Conservation (phyloP, 2,888 invertebrate genomes). For the Microctonus brassicae region DNA sequence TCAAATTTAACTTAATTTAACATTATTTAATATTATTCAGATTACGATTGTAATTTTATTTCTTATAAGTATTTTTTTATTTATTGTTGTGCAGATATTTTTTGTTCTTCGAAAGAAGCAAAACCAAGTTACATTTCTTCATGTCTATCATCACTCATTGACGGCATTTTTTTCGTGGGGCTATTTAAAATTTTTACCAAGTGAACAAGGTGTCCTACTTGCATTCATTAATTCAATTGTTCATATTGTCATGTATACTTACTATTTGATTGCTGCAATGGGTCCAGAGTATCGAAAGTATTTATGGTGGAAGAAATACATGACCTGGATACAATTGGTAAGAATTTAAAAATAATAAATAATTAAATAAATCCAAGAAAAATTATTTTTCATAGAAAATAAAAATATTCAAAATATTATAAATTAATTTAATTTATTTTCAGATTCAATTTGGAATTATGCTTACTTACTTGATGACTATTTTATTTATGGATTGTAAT, state of each 20-base stretch:
- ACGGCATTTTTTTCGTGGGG: slow-evolving; percentile 66
- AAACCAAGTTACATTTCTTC: slow-evolving; percentile 73
- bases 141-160: slow-evolving; percentile 74
- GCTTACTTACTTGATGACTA: slow-evolving; percentile 75
- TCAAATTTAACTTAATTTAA: too few relatives aligned
- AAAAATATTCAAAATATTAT: too few relatives aligned
- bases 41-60: neutral
- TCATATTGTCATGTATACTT: slow-evolving; percentile 86
- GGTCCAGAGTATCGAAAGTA: slow-evolving; percentile 82
- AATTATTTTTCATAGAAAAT: slow-evolving; percentile 6
- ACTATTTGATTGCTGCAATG: slow-evolving; percentile 82
- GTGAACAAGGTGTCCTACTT: slow-evolving; percentile 80
- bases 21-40: too few relatives aligned
- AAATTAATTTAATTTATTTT: slow-evolving; percentile 8
- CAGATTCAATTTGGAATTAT: slow-evolving; percentile 79
- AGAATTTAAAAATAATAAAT: slow-evolving; percentile 50
- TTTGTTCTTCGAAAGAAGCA: slow-evolving; percentile 74
- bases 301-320: slow-evolving; percentile 88
- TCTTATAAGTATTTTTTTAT: neutral
- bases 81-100: slow-evolving; percentile 70
- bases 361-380: neutral
- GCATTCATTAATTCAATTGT: slow-evolving; percentile 82
- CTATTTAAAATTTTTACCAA: slow-evolving; percentile 73
- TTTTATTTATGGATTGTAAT: slow-evolving; percentile 72
- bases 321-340: slow-evolving; percentile 85